Percentiles rank a stretch among this genome's conserved stretches.
Evolutionary conservation across 2,888 invertebrate species (phyloP).

Genomic region (Pherbina coryleti): DNA sequence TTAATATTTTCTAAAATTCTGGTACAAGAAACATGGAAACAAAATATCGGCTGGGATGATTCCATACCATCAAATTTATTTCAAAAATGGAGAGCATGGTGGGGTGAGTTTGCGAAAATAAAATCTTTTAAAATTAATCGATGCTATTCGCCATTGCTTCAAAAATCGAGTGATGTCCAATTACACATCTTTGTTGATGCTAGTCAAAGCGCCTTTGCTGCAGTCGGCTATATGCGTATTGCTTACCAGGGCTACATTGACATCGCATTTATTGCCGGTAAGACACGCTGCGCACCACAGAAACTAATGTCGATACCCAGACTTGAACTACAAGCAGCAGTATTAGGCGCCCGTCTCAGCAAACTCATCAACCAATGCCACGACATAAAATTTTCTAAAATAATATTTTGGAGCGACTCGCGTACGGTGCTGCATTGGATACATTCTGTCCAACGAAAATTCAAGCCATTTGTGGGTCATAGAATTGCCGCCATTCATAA

Average conservation of each 20-base stretch:
- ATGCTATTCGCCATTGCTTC: too few relatives aligned
- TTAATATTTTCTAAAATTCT: too few relatives aligned
- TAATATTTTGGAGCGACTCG: slow-evolving; percentile 40
- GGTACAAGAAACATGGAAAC: too few relatives aligned
- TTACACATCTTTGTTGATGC: too few relatives aligned
- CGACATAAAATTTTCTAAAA: background rate
- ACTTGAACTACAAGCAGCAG: slow-evolving; percentile 33
- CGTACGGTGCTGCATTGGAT: too few relatives aligned
- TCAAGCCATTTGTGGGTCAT: slow-evolving; percentile 37
- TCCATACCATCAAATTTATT: too few relatives aligned
- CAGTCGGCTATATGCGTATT: too few relatives aligned
- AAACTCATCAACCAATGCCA: slow-evolving; percentile 10
- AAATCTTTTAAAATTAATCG: too few relatives aligned
- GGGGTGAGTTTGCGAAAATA: too few relatives aligned
- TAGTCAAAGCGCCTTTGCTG: too few relatives aligned
- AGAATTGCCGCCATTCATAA: slow-evolving; percentile 31
- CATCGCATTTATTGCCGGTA: slow-evolving; percentile 19
- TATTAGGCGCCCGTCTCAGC: slow-evolving; percentile 24
- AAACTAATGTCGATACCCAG: slow-evolving; percentile 25
- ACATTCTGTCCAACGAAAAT: background rate
- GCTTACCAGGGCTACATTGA: background rate
- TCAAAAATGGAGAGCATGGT: too few relatives aligned
- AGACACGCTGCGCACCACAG: slow-evolving; percentile 21
- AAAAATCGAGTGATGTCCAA: background rate
- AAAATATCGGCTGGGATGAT: too few relatives aligned